Conservation (phyloP, 2,888 invertebrate genomes). For the Callyntrura guangdongensis region DNA sequence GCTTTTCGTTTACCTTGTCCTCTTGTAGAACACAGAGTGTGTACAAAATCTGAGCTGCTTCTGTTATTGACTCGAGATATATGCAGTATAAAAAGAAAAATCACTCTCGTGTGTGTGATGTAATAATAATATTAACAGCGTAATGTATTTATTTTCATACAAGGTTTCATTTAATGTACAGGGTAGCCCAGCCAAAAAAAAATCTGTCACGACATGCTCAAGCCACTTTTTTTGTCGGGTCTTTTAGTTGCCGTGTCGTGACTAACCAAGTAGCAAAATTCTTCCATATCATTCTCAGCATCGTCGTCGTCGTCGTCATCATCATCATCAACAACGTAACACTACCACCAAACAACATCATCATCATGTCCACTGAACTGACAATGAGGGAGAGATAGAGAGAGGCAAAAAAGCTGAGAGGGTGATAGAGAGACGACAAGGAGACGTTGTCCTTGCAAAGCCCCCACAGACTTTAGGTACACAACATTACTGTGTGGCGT, state of each 20-base stretch:
- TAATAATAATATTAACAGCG: conserved; percentile 66
- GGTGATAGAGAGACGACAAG: conserved; percentile 45
- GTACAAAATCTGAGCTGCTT: conserved; percentile 55
- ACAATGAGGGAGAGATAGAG: conserved; percentile 8
- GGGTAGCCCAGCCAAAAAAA: conserved; percentile 26
- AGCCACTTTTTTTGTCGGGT: conserved; percentile 74
- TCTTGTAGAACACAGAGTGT: conserved; percentile 30
- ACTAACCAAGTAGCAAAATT: conserved; percentile 80
- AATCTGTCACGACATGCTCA: conserved; percentile 78
- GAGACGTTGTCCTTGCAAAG: conserved; percentile 64
- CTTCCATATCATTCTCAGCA: conserved; percentile 55
- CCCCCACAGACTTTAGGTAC: not conserved
- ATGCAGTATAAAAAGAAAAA: conserved; percentile 30
- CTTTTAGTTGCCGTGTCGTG: conserved; percentile 77
- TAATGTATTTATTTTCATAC: conserved; percentile 79
- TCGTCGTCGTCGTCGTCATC: too few species aligned
- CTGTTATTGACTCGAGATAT: conserved; percentile 46
- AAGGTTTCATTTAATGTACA: conserved; percentile 74
- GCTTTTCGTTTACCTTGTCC: conserved; percentile 64
- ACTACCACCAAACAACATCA: conserved; percentile 18
- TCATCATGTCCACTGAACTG: conserved; percentile 21
- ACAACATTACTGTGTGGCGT: too few species aligned
- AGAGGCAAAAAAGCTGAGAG: conserved; percentile 10
- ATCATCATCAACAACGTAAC: conserved; percentile 27
- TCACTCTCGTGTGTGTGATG: conserved; percentile 29